phyloP scores from a whole-genome alignment of 2,888 invertebrate species.

The Orthosia gracilis region DNA sequence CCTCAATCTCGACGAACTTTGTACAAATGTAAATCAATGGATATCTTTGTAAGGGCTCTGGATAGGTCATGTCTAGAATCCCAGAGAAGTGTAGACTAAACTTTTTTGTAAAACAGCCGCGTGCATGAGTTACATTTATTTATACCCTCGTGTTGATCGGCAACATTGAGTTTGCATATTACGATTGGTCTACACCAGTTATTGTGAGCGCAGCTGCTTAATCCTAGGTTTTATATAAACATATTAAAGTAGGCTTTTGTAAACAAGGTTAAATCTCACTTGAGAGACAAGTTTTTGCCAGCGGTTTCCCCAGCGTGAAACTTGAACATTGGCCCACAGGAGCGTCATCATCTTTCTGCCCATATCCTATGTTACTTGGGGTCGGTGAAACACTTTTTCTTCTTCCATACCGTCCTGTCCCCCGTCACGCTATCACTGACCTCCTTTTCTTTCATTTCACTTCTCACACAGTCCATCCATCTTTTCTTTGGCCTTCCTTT shows the following conservation, averaged over 20 bases:
- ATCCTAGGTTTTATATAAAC: neutral
- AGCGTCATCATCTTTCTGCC: too few relatives aligned
- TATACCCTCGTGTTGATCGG: neutral
- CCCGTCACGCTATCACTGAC: too few relatives aligned
- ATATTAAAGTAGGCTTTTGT: neutral
- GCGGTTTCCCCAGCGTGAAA: neutral
- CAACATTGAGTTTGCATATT: neutral
- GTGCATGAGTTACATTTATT: neutral
- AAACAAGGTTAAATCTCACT: too few relatives aligned
- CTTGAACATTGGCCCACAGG: too few relatives aligned
- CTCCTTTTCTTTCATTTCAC: too few relatives aligned
- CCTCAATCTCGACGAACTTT: constrained; percentile 25
- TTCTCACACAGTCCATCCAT: too few relatives aligned
- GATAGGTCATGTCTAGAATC: neutral
- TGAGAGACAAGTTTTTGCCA: neutral
- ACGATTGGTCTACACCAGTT: constrained; percentile 5
- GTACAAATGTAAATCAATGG: constrained; percentile 22
- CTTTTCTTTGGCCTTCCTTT: too few relatives aligned
- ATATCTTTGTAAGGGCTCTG: constrained; percentile 1
- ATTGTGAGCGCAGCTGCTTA: neutral
- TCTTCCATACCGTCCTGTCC: too few relatives aligned
- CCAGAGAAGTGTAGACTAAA: neutral
- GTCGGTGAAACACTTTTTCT: too few relatives aligned
- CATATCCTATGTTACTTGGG: too few relatives aligned
- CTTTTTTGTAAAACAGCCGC: neutral